Base-by-base conservation (phyloP, 1,140 invertebrate genomes). In the Drosophila ficusphila region DNA sequence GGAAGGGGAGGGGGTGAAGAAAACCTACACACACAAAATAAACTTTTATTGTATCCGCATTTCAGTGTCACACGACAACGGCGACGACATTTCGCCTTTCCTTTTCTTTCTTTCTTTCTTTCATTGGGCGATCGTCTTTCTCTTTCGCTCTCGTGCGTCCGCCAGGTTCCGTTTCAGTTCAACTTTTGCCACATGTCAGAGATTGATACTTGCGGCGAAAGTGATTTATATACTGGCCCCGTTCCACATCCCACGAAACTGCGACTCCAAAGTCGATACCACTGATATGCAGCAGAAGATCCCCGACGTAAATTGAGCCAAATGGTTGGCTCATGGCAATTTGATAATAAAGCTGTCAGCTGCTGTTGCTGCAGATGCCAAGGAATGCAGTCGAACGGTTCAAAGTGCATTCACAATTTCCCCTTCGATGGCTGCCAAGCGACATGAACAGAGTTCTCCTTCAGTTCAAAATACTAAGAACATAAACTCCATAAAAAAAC, bases 41-140 rank as follows among this genome's bases (percentile, higher is more conserved):
- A 86, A 86, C 76, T 82, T 88, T 86, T 86, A 86, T 86, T 86
- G 82, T 86, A 86, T 86, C 82, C 82, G 82, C 82, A 86, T 86
- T 86, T 86, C 82, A 77, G 82, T 88, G 82, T 88, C 79, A 83
- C 57, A 48, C 70, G 62, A 76, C 46, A 42, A 49, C 61, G 51
- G 58, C 53, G 65, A 61, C 76, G 70, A 62, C 58, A 60, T 51
- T 78, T 67, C 38, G 49, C 47, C 56, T 60, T 78, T 78, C 76
- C 58, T 75, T 77, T n/a, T 54, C 54, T 64, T 58, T 49, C 27
- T 52, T 34, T 68, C 39, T 12, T 27, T 25, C 36, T 23, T 11
- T 23, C 23, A 19, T 42, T 57, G 60, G 48, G 70, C 19, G 46
- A 18, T 9, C 27, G 46, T 51, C 38, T 34, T 12, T 51, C 39